Base-by-base conservation (phyloP, 1,140 invertebrate genomes). In the Ephestia elutella region DNA sequence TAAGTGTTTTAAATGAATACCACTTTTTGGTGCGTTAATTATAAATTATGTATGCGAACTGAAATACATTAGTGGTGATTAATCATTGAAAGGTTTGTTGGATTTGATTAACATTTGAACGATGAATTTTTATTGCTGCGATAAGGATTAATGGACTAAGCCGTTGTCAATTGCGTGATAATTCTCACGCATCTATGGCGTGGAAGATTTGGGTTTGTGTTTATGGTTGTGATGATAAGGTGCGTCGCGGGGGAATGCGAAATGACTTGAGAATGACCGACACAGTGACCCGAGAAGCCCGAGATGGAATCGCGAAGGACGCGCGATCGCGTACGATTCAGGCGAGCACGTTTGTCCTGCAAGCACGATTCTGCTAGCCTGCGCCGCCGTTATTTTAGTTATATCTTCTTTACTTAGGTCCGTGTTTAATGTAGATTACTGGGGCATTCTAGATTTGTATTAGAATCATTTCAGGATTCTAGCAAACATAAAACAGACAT, bases 1-100 rank as follows among this genome's bases (percentile, higher is more conserved):
- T 53, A 53, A 53, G 50, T 53, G 20, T 21, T 53, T 53, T 25
- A 53, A 53, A 25, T 53, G 50, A 53, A 53, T 21, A 18, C 20
- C 11, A 25, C 11, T 25, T 25, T n/a, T 53, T 25, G 21, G 13
- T 15, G 21, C 21, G 19, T 53, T 53, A 44, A 44, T 53, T 53
- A 53, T 53, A 53, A 53, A n/a, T 20, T 53, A 53, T 25, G 50
- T n/a, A 53, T 44, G 50, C 50, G 13, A 53, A 25, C 19, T 13
- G 11, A 53, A 53, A 53, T 25, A 53, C 21, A 53, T 53, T 5
- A 53, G 18, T 13, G 50, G 30, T 25, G 21, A 53, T 53, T 25
- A 25, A 53, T 53, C 50, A 53, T 53, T 20, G 20, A 7, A n/a
- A 53, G 50, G 21, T 53, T 21, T 25, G 50, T 25, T 1, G 13